Evolutionary conservation across 2,113 vertebrate species (phyloP).

Genomic region (Peucedramus taeniatus): DNA sequence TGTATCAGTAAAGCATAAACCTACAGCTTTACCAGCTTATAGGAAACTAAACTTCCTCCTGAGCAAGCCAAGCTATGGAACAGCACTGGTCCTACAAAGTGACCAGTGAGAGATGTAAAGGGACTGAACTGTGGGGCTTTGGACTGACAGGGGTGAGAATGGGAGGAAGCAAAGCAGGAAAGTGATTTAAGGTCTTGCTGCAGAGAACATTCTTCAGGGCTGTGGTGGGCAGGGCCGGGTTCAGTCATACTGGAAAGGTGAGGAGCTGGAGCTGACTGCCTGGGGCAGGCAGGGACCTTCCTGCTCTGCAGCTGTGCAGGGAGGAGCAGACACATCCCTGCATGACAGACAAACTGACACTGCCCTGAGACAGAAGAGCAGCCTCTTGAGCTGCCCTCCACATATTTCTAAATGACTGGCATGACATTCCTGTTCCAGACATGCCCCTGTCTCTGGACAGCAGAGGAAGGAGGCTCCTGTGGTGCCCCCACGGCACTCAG

Average conservation of each 20-base stretch:
- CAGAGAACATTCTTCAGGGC: neutral
- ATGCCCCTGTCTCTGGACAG: neutral
- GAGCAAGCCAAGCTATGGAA: rapidly evolving
- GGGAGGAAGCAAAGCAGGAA: neutral
- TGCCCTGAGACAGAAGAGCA: neutral
- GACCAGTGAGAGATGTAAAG: neutral
- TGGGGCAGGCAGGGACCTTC: neutral
- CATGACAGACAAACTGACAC: neutral
- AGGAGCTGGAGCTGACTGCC: neutral
- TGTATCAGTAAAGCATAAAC: neutral
- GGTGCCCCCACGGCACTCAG: neutral
- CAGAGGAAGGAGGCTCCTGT: neutral
- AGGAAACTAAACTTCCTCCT: neutral
- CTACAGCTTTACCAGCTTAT: neutral
- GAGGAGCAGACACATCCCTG: neutral
- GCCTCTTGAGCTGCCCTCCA: neutral
- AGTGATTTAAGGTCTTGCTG: neutral
- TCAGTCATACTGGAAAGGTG: too few species aligned
- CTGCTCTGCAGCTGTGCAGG: neutral
- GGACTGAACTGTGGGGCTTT: neutral
- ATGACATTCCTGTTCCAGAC: neutral
- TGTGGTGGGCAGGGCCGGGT: neutral
- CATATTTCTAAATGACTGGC: rapidly evolving
- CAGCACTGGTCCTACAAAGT: neutral
- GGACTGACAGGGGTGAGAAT: neutral